These are phyloP conservation scores for Apteryx owenii DNA, from an alignment of 2,113 vertebrate genomes.

Conservation along the genomic window DNA sequence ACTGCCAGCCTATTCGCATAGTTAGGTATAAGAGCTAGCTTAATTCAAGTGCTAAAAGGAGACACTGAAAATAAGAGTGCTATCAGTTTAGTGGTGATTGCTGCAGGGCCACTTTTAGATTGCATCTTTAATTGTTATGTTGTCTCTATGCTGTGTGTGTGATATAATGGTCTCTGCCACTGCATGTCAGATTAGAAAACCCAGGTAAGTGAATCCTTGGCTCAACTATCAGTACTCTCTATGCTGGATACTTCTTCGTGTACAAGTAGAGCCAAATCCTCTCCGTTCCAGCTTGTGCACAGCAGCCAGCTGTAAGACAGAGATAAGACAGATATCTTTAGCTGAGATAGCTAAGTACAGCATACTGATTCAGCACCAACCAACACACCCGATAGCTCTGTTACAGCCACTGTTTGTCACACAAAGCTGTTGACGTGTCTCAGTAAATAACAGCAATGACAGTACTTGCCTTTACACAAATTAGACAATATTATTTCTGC, in stretches of 20 bases:
- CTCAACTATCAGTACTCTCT: constrained; percentile 54
- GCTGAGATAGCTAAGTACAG: neutral
- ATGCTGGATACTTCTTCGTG: constrained; percentile 72
- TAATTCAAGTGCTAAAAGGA: neutral
- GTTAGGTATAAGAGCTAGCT: neutral
- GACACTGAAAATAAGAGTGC: neutral
- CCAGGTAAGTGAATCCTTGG: neutral
- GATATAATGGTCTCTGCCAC: neutral
- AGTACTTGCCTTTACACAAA: neutral
- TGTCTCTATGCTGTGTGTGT: neutral
- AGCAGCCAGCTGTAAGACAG: constrained; percentile 66
- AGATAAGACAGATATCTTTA: neutral
- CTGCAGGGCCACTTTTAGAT: neutral
- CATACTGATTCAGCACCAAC: neutral
- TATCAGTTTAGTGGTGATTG: constrained; percentile 40
- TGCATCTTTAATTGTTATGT: neutral
- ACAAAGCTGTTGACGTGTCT: neutral
- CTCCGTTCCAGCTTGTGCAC: constrained; percentile 52
- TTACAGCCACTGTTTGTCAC: neutral
- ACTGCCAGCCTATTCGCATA: neutral
- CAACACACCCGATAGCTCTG: neutral
- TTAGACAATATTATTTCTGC: neutral
- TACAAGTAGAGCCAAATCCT: constrained; percentile 58
- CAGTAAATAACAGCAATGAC: neutral
- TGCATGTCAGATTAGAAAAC: neutral